Percentiles rank a stretch among this genome's conserved stretches.
Conservation (phyloP, 1,140 invertebrate genomes). For the Ceratoteleas bidentatus region DNA sequence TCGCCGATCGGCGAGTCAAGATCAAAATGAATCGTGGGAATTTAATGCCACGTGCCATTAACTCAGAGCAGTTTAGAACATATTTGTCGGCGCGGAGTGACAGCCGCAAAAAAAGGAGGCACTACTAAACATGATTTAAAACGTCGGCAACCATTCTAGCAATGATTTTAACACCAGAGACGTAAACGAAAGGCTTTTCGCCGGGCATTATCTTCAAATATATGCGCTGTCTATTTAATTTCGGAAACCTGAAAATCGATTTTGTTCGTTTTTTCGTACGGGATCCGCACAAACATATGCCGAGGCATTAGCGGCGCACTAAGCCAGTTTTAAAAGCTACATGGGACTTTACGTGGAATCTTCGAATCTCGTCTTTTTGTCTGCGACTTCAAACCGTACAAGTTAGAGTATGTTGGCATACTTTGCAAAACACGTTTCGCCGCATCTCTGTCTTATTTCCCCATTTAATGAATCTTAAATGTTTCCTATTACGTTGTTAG, state of each 20-base stretch:
- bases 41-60: slow-evolving; percentile 47
- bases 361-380: slow-evolving; percentile 22
- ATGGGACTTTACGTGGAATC: slow-evolving; percentile 49
- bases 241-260: slow-evolving; percentile 14
- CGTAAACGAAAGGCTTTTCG: slow-evolving; percentile 24
- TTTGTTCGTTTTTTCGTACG: slow-evolving; percentile 27
- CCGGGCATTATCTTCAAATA: slow-evolving; percentile 3
- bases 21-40: slow-evolving; percentile 42
- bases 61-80: slow-evolving; percentile 22
- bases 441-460: slow-evolving; percentile 46
- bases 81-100: slow-evolving; percentile 35
- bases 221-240: slow-evolving; percentile 43
- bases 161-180: slow-evolving; percentile 50
- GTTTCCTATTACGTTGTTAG: slow-evolving; percentile 41
- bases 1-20: too few species aligned
- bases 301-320: slow-evolving; percentile 39
- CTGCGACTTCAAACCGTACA: slow-evolving; percentile 39
- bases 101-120: slow-evolving; percentile 26
- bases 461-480: slow-evolving; percentile 53
- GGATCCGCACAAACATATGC: slow-evolving; percentile 28
- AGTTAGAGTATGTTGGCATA: slow-evolving; percentile 56
- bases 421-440: slow-evolving; percentile 60
- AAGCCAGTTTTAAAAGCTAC: slow-evolving; percentile 21
- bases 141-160: slow-evolving; percentile 35
- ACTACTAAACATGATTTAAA: slow-evolving; percentile 37